A percentile compares a stretch with the other conserved stretches of the same genome.
phyloP scores from a whole-genome alignment of 1,140 invertebrate genomes.

The Trichonephila inaurata region DNA sequence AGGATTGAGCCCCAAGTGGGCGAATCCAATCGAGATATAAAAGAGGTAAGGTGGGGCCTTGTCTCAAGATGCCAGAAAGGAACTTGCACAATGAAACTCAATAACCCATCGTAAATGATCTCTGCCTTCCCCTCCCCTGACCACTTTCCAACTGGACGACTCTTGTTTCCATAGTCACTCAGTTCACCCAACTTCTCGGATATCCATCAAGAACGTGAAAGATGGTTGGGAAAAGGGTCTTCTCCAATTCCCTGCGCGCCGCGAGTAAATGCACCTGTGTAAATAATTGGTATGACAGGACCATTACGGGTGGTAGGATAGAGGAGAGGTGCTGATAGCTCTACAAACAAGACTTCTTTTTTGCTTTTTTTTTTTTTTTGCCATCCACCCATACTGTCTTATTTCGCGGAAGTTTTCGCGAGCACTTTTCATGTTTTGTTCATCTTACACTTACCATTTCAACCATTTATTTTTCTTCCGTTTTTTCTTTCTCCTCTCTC shows the following conservation, averaged over 20 bases:
- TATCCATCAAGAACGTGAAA: constrained; percentile 70
- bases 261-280: constrained; percentile 75
- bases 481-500: neutral
- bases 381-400: too few species aligned
- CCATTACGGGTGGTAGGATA: constrained; percentile 54
- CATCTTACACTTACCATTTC: too few species aligned
- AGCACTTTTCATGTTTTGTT: too few species aligned
- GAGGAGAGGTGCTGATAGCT: constrained; percentile 66
- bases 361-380: neutral
- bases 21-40: neutral
- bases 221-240: constrained; percentile 48
- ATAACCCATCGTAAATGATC: constrained; percentile 56
- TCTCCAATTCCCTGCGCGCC: constrained; percentile 30
- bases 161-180: constrained; percentile 1
- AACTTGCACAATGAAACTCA: constrained; percentile 60
- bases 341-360: constrained; percentile 62
- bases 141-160: constrained; percentile 38
- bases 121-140: neutral
- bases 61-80: constrained; percentile 7
- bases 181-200: constrained; percentile 51
- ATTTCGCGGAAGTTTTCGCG: too few species aligned
- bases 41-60: neutral
- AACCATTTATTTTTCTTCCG: too few species aligned
- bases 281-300: constrained; percentile 75
- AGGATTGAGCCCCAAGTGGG: constrained; percentile 3